phyloP scores from a whole-genome alignment of 2,888 invertebrate genomes.

The Polydrusus tereticollis region DNA sequence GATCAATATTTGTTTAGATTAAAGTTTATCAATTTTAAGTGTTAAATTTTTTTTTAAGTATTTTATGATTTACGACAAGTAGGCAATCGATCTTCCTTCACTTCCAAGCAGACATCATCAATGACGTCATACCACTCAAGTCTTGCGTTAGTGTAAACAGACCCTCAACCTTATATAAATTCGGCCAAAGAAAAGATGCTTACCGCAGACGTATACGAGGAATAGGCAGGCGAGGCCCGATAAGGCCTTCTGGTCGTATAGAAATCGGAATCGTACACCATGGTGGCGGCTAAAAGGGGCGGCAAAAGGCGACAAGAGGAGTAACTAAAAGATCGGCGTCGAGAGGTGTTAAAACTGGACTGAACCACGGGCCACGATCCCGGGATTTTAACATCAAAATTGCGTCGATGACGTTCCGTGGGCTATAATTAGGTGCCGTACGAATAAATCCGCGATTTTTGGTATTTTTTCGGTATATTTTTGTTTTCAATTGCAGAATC shows the following conservation, averaged over 20 bases:
- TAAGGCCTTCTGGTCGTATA: slow-evolving; percentile 90
- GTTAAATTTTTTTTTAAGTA: background rate
- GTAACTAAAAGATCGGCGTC: slow-evolving; percentile 65
- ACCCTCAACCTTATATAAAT: slow-evolving; percentile 2
- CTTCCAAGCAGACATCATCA: background rate
- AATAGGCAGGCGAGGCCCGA: slow-evolving; percentile 76
- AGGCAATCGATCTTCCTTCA: background rate
- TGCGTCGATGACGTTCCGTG: slow-evolving; percentile 44
- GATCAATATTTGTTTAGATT: too few species aligned
- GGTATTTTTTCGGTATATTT: slow-evolving; percentile 32
- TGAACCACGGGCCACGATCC: slow-evolving; percentile 56
- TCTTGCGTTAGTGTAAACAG: slow-evolving; percentile 8
- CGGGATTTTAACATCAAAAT: slow-evolving; percentile 59
- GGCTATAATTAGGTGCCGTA: slow-evolving; percentile 42
- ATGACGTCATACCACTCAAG: slow-evolving; percentile 4
- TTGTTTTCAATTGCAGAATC: slow-evolving; percentile 19
- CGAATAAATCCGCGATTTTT: slow-evolving; percentile 36
- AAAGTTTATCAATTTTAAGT: background rate
- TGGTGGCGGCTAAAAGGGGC: slow-evolving; percentile 66
- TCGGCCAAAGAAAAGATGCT: slow-evolving; percentile 63
- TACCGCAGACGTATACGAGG: slow-evolving; percentile 86
- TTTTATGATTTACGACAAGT: background rate
- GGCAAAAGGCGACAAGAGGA: slow-evolving; percentile 65
- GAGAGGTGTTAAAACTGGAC: slow-evolving; percentile 58
- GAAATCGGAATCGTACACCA: slow-evolving; percentile 95